Evolutionary conservation across 2,113 vertebrate genomes (phyloP), one percentile per base, ranked within the genome.

Genomic region (Scortum barcoo): DNA sequence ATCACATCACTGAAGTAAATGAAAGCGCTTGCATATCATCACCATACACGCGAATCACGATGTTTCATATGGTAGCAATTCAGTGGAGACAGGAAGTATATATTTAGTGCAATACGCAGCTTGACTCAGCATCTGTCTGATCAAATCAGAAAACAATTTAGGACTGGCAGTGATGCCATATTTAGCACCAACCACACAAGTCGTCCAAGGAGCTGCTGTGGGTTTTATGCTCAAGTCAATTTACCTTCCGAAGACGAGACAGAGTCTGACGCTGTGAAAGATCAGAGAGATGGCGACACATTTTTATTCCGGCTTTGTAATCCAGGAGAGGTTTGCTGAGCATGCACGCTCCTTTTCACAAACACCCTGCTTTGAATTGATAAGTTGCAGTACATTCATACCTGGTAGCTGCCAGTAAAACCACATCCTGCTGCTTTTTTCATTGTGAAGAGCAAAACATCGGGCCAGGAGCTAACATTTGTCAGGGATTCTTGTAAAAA

Each of bases 341-440:
- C 53, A 6, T n/a, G 69, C 68, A 26, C 62, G 62, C 51, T 56
- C 22, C 38, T 61, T 61, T 53, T 46, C 72, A 66, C 8, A 80
- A 53, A 70, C 16, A 42, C 4, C 19, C 44, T 24, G 56, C 63
- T 56, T 74, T 40, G 76, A 65, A 80, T 11, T 53, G 71, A 84
- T 76, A 26, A 24, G 66, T 65, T 65, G 40, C 46, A 78, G 38
- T 57, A 24, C 13, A 65, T 83, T 80, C 54, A 20, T 69, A 46
- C 0, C 1, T 46, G 46, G 26, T 8, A 58, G 62, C 73, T 72
- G 40, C 40, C 50, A 30, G 68, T 24, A n/a, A 54, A 81, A 54
- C 22, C 24, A 42, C 69, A 78, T 24, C n/a, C 70, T 75, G 51
- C 73, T 69, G 70, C 62, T 78, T 66, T 60, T 26, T 16, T 48